Evolutionary conservation across 2,113 vertebrate species (phyloP).

Genomic region (Platichthys flesus): DNA sequence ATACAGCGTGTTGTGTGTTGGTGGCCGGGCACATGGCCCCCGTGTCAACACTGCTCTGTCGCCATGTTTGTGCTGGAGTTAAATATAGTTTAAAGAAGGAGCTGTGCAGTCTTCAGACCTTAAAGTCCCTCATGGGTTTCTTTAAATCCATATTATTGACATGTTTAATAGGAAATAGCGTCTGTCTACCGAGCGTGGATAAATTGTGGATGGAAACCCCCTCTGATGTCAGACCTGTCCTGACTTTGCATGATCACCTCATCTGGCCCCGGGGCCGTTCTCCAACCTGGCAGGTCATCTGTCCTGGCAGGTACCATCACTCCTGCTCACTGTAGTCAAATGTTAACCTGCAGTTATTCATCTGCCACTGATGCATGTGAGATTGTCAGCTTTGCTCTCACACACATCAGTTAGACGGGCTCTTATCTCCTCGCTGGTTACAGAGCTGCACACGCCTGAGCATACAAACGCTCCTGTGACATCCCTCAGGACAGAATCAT

Average conservation of each 20-base stretch:
- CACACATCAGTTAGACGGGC: constrained; percentile 6
- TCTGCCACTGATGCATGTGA: constrained; percentile 37
- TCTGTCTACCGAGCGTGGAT: constrained; percentile 38
- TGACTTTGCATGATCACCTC: constrained; percentile 50
- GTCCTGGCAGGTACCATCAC: constrained; percentile 55
- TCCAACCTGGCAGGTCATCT: constrained; percentile 65
- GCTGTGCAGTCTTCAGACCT: not conserved
- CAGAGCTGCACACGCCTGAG: not conserved
- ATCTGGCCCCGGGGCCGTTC: constrained; percentile 47
- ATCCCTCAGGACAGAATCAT: not conserved
- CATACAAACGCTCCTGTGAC: not conserved
- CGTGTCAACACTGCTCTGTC: constrained; percentile 38
- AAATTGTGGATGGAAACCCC: constrained; percentile 65
- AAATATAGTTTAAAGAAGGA: constrained; percentile 21
- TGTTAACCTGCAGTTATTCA: constrained; percentile 55
- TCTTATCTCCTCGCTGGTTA: constrained; percentile 18
- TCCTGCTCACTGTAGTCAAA: constrained; percentile 53
- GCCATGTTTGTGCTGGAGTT: constrained; percentile 29
- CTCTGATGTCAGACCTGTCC: constrained; percentile 55
- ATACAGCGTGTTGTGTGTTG: constrained; percentile 70
- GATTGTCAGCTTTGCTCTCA: constrained; percentile 48
- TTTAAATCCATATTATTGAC: constrained; percentile 28
- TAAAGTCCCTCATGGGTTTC: constrained; percentile 8
- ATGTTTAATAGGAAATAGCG: constrained; percentile 46
- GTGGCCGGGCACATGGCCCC: constrained; percentile 34